phyloP scores from a whole-genome alignment of 2,888 invertebrate genomes.

The Drosophila limbata region DNA sequence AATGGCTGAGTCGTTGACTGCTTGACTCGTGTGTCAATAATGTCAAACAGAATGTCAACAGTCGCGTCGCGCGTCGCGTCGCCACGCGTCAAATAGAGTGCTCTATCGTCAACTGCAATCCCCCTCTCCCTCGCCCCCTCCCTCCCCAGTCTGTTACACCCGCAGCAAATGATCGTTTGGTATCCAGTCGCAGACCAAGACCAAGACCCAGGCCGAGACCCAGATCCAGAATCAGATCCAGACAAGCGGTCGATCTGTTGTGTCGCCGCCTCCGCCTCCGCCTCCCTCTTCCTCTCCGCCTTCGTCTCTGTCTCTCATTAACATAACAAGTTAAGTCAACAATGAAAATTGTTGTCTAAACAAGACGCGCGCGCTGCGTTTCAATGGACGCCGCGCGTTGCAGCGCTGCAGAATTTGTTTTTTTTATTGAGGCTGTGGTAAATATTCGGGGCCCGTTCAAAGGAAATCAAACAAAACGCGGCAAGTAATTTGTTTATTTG shows the following conservation, averaged over 20 bases:
- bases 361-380: conserved; percentile 74
- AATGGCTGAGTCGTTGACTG: conserved; percentile 6
- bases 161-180: conserved; percentile 47
- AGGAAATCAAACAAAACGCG: conserved; percentile 75
- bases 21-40: conserved; percentile 78
- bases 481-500: conserved; percentile 79
- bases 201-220: conserved; percentile 22
- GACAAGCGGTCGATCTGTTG: conserved; percentile 12
- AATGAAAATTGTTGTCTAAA: conserved; percentile 80
- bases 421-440: conserved; percentile 76
- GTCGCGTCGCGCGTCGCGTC: conserved; percentile 70
- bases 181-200: conserved; percentile 7
- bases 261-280: conserved; percentile 12
- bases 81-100: conserved; percentile 68
- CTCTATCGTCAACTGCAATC: conserved; percentile 35
- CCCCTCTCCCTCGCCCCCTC: neutral
- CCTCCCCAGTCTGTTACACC: neutral
- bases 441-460: conserved; percentile 79
- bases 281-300: no score
- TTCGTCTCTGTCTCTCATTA: conserved; percentile 58
- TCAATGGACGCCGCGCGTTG: conserved; percentile 66
- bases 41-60: conserved; percentile 77
- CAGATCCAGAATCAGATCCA: conserved; percentile 32
- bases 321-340: conserved; percentile 81
- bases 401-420: conserved; percentile 66